These are phyloP conservation scores for Siphlonurus alternatus DNA, from an alignment of 2,888 invertebrate genomes.

Conservation along the genomic window DNA sequence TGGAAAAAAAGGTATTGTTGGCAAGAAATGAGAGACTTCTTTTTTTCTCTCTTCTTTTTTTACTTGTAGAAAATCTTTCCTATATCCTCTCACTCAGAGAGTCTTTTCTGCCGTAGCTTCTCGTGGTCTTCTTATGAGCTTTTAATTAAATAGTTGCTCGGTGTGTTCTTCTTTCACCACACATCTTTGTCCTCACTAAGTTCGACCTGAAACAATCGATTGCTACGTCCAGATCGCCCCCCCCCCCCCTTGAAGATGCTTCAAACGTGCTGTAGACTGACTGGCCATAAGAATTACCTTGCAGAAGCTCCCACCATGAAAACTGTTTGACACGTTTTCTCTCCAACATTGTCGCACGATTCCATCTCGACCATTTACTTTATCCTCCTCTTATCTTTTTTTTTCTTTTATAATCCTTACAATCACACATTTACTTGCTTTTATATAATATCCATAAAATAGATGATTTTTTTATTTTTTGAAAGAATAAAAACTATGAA, in stretches of 20 bases:
- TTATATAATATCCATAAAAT: too few relatives aligned
- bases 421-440: too few relatives aligned
- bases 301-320: not conserved
- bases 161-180: too few relatives aligned
- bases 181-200: too few relatives aligned
- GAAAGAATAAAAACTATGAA: too few relatives aligned
- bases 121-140: not conserved
- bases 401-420: too few relatives aligned
- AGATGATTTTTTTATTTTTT: too few relatives aligned
- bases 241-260: not conserved
- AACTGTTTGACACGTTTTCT: not conserved
- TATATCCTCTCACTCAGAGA: not conserved
- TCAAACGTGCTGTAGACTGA: not conserved
- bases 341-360: not conserved
- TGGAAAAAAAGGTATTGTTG: not conserved
- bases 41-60: not conserved
- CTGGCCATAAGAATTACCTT: not conserved
- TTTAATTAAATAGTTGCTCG: not conserved
- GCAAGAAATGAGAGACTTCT: not conserved
- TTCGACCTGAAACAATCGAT: not conserved
- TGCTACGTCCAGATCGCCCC: not conserved
- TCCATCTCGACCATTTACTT: too few relatives aligned
- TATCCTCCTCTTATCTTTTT: too few relatives aligned
- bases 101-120: not conserved
- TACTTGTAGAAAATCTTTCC: not conserved